Conservation (phyloP, 2,113 vertebrate species). For the Phylloscopus trochilus region DNA sequence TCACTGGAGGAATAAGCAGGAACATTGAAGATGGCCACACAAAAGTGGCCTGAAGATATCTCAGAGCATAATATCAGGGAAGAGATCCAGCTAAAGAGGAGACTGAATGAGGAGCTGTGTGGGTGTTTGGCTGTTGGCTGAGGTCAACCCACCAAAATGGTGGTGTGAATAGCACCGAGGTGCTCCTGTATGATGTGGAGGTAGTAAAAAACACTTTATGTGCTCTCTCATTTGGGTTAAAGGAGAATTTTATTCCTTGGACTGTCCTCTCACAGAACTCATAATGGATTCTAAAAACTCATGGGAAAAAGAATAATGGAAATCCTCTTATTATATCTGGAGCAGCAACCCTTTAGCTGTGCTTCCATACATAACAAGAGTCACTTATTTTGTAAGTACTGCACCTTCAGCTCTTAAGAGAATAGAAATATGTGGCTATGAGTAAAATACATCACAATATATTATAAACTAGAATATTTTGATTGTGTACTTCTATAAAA, state of each 20-base stretch:
- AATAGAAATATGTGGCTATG: neutral
- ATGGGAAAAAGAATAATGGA: neutral
- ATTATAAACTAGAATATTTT: neutral
- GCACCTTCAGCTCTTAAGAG: neutral
- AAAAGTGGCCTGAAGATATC: neutral
- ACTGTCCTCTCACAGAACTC: neutral
- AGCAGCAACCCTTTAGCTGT: neutral
- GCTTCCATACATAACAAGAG: neutral
- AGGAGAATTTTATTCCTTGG: neutral
- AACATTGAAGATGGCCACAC: neutral
- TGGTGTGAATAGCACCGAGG: neutral
- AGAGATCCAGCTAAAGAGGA: neutral
- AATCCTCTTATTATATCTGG: neutral
- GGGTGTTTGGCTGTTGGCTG: neutral
- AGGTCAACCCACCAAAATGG: neutral
- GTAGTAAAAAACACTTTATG: neutral
- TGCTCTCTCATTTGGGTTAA: neutral
- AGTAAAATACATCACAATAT: neutral
- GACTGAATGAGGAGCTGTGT: neutral
- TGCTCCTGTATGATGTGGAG: neutral
- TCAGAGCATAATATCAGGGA: neutral
- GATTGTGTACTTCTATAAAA: neutral
- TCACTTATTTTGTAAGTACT: neutral
- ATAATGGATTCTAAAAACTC: neutral
- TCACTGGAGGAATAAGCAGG: neutral